phyloP scores from a whole-genome alignment of 2,797 vertebrate species.

The Agapornis canus region DNA sequence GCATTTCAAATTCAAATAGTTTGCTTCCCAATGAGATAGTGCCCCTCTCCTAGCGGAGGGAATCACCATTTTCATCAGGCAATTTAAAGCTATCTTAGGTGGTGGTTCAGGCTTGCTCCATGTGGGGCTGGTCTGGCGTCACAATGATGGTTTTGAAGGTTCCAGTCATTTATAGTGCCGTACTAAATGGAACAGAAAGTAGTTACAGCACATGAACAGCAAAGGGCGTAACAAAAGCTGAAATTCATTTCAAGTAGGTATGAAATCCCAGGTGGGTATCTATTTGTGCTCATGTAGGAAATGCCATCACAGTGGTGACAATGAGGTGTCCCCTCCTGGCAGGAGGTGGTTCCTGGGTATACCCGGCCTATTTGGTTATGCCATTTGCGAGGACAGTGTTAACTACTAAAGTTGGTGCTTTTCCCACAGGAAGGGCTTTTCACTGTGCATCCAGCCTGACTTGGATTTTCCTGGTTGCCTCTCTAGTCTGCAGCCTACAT shows the following conservation, averaged over 20 bases:
- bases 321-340: neutral
- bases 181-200: neutral
- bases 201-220: neutral
- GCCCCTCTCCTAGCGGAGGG: neutral
- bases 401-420: neutral
- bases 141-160: neutral
- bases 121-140: rapidly evolving
- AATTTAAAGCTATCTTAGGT: neutral
- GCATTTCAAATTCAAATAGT: conserved; percentile 1
- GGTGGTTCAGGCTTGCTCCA: neutral
- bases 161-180: neutral
- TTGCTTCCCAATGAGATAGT: neutral
- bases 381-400: neutral
- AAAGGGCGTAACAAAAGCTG: neutral
- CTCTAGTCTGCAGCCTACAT: neutral
- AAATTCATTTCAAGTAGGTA: neutral
- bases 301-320: neutral
- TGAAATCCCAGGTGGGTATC: neutral
- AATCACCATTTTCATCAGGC: neutral
- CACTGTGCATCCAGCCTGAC: neutral
- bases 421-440: neutral
- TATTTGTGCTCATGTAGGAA: neutral
- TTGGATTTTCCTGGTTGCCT: neutral
- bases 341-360: neutral
- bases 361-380: neutral